phyloP scores from a whole-genome alignment of 2,113 vertebrate species.

The Pollachius pollachius region DNA sequence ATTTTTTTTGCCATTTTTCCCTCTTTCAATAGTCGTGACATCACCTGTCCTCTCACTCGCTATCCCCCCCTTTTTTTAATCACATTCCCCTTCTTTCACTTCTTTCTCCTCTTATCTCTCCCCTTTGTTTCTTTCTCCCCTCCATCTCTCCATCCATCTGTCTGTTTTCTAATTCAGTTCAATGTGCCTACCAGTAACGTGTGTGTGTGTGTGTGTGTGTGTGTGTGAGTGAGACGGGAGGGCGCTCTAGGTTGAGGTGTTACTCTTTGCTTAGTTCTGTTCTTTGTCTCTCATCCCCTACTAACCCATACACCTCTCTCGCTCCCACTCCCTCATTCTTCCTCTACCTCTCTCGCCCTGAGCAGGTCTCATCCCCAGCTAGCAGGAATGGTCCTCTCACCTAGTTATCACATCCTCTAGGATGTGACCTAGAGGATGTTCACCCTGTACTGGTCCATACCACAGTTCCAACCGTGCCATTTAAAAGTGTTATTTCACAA shows the following conservation, averaged over 20 bases:
- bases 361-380: slow-evolving; percentile 22
- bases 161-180: too few relatives aligned
- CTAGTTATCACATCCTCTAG: neutral
- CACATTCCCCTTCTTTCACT: neutral
- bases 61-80: neutral
- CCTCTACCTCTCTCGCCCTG: neutral
- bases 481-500: neutral
- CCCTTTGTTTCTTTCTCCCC: slow-evolving; percentile 14
- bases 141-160: too few relatives aligned
- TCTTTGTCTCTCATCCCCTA: slow-evolving; percentile 27
- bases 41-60: slow-evolving; percentile 50
- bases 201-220: neutral
- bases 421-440: neutral
- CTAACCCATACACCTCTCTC: slow-evolving; percentile 49
- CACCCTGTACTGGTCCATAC: too few relatives aligned
- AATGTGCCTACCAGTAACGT: neutral
- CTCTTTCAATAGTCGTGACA: slow-evolving; percentile 68
- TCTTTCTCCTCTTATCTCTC: slow-evolving; percentile 25
- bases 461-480: neutral
- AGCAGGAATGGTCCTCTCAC: slow-evolving; percentile 1
- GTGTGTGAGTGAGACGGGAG: neutral
- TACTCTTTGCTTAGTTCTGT: slow-evolving; percentile 29
- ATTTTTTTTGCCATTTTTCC: slow-evolving; percentile 64
- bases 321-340: slow-evolving; percentile 25
- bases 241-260: neutral